phyloP scores from a whole-genome alignment of 2,113 vertebrate genomes.

The Tupaia chinensis region DNA sequence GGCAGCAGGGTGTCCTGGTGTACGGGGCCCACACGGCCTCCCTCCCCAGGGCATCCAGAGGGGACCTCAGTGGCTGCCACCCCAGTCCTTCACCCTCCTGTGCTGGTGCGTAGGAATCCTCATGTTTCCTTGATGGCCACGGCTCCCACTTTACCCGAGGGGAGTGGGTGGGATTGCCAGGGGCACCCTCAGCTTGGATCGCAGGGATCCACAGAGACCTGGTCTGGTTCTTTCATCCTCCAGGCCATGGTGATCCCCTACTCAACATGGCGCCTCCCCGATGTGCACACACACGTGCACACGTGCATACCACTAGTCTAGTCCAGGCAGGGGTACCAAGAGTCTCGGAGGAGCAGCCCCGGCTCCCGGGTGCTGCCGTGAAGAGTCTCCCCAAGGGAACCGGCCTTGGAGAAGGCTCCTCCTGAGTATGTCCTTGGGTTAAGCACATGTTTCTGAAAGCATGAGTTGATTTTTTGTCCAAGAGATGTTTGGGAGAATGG shows the following conservation, averaged over 20 bases:
- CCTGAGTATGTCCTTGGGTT: neutral
- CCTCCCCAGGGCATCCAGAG: no score
- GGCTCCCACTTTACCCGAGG: neutral
- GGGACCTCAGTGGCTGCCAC: no score
- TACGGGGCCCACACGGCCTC: no score
- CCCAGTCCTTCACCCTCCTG: no score
- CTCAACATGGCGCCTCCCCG: no score
- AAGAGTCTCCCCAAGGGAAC: neutral
- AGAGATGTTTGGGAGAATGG: neutral
- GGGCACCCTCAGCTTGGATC: no score
- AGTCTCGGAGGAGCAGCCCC: no score
- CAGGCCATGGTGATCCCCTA: fast-evolving
- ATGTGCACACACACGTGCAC: no score
- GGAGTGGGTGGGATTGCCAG: neutral
- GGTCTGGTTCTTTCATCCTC: neutral
- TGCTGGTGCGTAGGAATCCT: no score
- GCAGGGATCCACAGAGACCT: neutral
- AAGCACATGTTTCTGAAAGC: neutral
- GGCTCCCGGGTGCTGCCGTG: neutral
- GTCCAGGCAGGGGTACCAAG: no score
- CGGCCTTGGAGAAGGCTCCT: neutral
- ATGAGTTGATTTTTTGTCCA: neutral
- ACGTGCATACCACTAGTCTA: no score
- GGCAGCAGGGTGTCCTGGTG: no score
- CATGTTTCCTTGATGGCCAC: neutral